phyloP scores from a whole-genome alignment of 2,888 invertebrate species.

The Hirtodrosophila confusa region DNA sequence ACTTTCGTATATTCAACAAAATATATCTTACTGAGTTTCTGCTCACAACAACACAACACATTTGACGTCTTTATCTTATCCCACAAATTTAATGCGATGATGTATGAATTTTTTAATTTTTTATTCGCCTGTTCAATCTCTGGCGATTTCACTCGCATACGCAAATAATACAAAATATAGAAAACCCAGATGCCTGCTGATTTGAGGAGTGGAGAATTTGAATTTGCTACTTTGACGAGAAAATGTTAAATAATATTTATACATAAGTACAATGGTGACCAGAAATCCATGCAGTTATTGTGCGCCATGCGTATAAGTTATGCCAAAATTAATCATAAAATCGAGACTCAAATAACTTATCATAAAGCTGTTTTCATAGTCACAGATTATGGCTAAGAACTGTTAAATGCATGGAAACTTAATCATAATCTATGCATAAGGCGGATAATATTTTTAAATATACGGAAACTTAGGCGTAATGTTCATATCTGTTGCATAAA shows the following conservation, averaged over 20 bases:
- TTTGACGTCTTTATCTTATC: constrained; percentile 82
- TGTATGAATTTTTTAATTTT: constrained; percentile 81
- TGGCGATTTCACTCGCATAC: constrained; percentile 23
- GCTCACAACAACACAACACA: constrained; percentile 34
- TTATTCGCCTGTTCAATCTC: constrained; percentile 25
- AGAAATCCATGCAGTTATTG: too few relatives aligned
- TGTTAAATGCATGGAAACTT: too few relatives aligned
- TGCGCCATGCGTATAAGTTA: too few relatives aligned
- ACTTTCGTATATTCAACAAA: constrained; percentile 41
- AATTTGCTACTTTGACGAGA: not conserved
- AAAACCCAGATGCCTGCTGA: constrained; percentile 51
- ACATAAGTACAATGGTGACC: too few relatives aligned
- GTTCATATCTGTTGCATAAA: too few relatives aligned
- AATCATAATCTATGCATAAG: too few relatives aligned
- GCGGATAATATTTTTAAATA: too few relatives aligned
- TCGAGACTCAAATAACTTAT: too few relatives aligned
- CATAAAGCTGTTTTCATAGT: too few relatives aligned
- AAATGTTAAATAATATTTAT: not conserved
- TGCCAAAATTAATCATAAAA: too few relatives aligned
- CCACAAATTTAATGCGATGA: constrained; percentile 82
- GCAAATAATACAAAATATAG: constrained; percentile 14
- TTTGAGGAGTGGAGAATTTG: constrained; percentile 4
- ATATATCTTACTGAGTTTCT: constrained; percentile 27
- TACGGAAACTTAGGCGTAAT: too few relatives aligned
- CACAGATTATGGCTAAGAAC: too few relatives aligned